Evolutionary conservation across 2,113 vertebrate species (phyloP).

Genomic region (Thomomys bottae): DNA sequence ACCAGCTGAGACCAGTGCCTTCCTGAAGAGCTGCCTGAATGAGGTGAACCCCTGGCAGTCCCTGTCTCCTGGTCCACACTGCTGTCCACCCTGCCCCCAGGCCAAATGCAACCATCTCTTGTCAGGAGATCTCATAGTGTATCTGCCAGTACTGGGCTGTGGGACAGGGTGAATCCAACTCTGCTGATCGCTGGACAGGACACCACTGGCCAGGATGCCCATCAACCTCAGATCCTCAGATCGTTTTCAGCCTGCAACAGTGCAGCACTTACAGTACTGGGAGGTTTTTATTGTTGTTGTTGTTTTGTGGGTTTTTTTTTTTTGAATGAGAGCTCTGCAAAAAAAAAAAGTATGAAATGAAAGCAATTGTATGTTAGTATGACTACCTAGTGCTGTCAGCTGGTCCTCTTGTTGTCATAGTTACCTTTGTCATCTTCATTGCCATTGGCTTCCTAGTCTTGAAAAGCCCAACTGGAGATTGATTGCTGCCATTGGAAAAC

Average conservation of each 20-base stretch:
- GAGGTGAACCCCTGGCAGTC: background rate
- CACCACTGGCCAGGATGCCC: background rate
- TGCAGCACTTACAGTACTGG: background rate
- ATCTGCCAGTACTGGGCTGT: background rate
- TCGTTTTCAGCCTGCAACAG: background rate
- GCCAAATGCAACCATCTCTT: background rate
- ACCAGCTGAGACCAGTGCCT: background rate
- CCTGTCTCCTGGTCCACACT: background rate
- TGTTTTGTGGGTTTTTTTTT: background rate
- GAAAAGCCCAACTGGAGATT: background rate
- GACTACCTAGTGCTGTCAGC: rapidly evolving
- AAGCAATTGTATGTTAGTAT: background rate
- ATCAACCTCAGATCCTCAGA: background rate
- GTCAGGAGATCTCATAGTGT: background rate
- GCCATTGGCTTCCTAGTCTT: background rate
- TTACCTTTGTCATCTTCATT: background rate
- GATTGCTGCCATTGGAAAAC: background rate
- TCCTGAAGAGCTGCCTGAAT: background rate
- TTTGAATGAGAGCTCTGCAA: background rate
- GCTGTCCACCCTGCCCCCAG: background rate
- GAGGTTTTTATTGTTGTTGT: background rate
- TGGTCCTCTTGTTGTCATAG: background rate
- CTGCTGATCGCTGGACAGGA: background rate
- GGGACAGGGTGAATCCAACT: background rate
- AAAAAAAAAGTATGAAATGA: background rate